phyloP scores from a whole-genome alignment of 2,888 invertebrate species.

The Rotaria macrura region DNA sequence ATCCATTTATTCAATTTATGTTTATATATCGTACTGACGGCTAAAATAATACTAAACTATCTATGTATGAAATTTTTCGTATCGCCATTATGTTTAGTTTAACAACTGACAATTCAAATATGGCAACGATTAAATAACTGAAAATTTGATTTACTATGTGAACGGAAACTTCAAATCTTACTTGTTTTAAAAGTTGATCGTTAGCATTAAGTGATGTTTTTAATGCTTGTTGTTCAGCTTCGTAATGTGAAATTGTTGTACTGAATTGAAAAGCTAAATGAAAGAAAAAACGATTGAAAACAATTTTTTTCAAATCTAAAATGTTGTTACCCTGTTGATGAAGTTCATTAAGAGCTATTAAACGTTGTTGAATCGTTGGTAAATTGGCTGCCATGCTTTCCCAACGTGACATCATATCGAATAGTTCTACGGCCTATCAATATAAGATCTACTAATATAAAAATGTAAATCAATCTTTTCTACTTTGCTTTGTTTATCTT shows the following conservation, averaged over 20 bases:
- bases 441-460: background rate
- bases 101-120: too few species aligned
- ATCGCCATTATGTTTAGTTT: too few species aligned
- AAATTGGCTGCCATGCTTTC: conserved; percentile 13
- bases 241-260: background rate
- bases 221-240: conserved; percentile 19
- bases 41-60: too few species aligned
- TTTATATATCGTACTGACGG: too few species aligned
- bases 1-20: too few species aligned
- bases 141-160: too few species aligned
- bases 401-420: conserved; percentile 22
- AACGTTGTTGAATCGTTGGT: background rate
- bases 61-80: too few species aligned
- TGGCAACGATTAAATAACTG: too few species aligned
- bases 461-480: background rate
- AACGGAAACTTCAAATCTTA: background rate
- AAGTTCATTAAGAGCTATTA: background rate
- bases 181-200: conserved; percentile 21
- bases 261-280: conserved; percentile 8
- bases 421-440: background rate
- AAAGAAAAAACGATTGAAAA: background rate
- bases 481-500: conserved; percentile 19
- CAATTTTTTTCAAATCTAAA: background rate
- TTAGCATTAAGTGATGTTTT: conserved; percentile 2
- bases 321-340: background rate